Base-by-base conservation (phyloP, 2,113 vertebrate species). In the Elephas maximus region DNA sequence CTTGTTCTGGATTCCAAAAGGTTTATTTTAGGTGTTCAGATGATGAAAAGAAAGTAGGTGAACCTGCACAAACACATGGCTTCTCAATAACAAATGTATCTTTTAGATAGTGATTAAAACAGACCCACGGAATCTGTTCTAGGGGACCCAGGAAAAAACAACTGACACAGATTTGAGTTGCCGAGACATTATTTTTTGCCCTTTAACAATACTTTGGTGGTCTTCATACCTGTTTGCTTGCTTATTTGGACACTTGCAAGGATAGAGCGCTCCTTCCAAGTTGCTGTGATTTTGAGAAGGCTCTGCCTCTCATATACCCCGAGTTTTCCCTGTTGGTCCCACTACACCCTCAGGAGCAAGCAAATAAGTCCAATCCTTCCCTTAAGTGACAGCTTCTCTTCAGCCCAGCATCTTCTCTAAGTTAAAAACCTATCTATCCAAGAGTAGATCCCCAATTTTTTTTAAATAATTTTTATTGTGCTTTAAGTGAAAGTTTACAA, bases 1-100 rank as follows among this genome's bases (percentile, higher is more conserved):
- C 62, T 93, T 90, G 45, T 92, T 90, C 69, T 92, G 60, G 93
- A 93, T 90, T 97, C 92, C 88, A 81, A 78, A 91, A 62, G 62
- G 69, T 85, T 96, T 96, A 96, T 96, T 94, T 96, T 96, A 93
- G 90, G 82, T 71, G 79, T 83, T 90, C 84, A 45, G 62, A 92
- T 57, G 45, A 91, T 62, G 90, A 63, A 79, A 95, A 79, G 24
- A 80, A 84, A 96, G 84, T 86, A 57, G 33, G 65, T 62, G 62
- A 91, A 84, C 21, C 93, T 89, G 81, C 45, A 89, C 90, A 91
- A 87, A 95, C 83, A 93, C 62, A 91, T 28, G 88, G 11, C 53
- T 89, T 93, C 71, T 92, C 73, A 90, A 44, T 78, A 77, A 67
- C 76, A 92, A 90, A 83, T 33, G 9, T 12, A 71, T 73, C 76